A percentile compares a stretch with the other conserved stretches of the same genome.
Conservation (phyloP, 2,888 invertebrate species). For the Ashinkailepas kermadecensis region DNA sequence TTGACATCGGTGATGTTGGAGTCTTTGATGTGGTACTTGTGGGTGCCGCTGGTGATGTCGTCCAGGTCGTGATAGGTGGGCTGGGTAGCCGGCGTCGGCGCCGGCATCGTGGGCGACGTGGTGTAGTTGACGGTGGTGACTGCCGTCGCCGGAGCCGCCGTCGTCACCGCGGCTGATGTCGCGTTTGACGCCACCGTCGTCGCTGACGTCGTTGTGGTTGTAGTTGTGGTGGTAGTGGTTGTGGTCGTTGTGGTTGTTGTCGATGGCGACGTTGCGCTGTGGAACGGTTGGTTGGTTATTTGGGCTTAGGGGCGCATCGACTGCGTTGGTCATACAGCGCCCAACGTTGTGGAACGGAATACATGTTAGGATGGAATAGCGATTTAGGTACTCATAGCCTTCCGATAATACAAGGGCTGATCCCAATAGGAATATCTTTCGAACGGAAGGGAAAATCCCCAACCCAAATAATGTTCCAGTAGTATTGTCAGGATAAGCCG, state of each 20-base stretch:
- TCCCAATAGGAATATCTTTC: too few relatives aligned
- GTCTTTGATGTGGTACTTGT: conserved; percentile 11
- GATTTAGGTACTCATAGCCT: too few relatives aligned
- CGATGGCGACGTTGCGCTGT: background rate
- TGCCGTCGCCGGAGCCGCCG: background rate
- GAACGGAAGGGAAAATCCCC: too few relatives aligned
- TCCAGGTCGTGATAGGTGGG: background rate
- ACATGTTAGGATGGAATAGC: too few relatives aligned
- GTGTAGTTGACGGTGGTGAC: background rate
- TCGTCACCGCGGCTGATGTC: background rate
- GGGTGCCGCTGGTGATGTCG: background rate
- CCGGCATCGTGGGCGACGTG: background rate
- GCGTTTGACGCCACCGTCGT: background rate
- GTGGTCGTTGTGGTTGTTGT: background rate
- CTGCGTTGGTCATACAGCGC: too few relatives aligned
- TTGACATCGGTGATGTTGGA: background rate
- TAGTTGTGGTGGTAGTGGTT: background rate
- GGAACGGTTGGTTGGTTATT: background rate
- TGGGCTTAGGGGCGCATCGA: too few relatives aligned
- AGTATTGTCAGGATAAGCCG: too few relatives aligned
- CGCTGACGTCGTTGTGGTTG: background rate
- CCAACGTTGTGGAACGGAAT: too few relatives aligned
- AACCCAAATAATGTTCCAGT: too few relatives aligned
- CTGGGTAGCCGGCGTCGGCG: background rate
- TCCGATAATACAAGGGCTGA: too few relatives aligned